phyloP scores from a whole-genome alignment of 2,888 invertebrate species.

The Agrypnus murinus region DNA sequence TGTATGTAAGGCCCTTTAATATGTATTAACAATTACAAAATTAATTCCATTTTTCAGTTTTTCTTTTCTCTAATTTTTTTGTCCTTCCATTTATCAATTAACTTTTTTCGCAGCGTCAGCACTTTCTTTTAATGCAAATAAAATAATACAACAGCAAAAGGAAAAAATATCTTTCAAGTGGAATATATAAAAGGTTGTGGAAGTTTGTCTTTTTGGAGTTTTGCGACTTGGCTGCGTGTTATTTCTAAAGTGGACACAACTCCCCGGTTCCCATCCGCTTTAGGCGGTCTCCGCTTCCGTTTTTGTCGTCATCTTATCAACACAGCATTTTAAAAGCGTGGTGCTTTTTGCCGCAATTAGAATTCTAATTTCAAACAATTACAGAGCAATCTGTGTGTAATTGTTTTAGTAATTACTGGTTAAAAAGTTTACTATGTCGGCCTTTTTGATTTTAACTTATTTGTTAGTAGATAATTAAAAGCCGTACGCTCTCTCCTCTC shows the following conservation, averaged over 20 bases:
- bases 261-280: constrained; percentile 5
- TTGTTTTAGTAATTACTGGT: constrained; percentile 67
- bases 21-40: no score
- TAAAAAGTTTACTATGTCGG: constrained; percentile 47
- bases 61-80: no score
- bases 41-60: no score
- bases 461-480: constrained; percentile 45
- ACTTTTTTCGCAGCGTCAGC: no score
- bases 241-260: constrained; percentile 16
- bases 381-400: constrained; percentile 73
- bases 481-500: constrained; percentile 6
- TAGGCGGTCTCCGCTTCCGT: constrained; percentile 17
- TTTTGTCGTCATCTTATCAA: constrained; percentile 32
- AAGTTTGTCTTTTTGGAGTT: constrained; percentile 13
- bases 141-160: no score
- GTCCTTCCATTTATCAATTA: no score
- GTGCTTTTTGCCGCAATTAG: constrained; percentile 71
- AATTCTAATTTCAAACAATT: constrained; percentile 71
- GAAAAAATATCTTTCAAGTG: neutral
- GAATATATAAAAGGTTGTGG: constrained; percentile 14
- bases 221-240: constrained; percentile 5
- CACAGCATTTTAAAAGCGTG: constrained; percentile 5
- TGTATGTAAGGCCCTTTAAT: no score
- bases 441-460: constrained; percentile 41
- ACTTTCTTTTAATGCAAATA: no score